phyloP scores from a whole-genome alignment of 2,113 vertebrate genomes.

The Alosa alosa region DNA sequence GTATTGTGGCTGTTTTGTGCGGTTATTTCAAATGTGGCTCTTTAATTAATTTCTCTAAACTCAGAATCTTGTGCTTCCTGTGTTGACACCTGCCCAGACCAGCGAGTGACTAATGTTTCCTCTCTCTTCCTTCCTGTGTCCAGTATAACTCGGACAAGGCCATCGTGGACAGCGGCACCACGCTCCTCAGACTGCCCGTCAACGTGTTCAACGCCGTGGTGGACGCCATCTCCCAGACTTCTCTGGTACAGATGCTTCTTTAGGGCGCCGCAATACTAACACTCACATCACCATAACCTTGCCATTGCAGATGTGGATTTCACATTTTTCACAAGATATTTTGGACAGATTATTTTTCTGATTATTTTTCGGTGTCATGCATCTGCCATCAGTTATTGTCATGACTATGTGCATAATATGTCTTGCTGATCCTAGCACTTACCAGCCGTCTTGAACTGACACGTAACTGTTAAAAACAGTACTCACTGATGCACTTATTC shows the following conservation, averaged over 20 bases:
- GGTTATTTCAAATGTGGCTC: neutral
- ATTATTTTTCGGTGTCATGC: too few species aligned
- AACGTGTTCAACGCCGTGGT: slow-evolving; percentile 90
- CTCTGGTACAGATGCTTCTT: slow-evolving; percentile 76
- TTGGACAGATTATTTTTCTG: too few species aligned
- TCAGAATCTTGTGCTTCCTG: neutral
- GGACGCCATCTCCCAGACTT: slow-evolving; percentile 80
- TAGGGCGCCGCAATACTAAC: too few species aligned
- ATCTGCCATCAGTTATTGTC: too few species aligned
- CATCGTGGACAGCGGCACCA: slow-evolving; percentile 97
- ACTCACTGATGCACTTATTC: too few species aligned
- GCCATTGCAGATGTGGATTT: too few species aligned
- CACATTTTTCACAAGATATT: too few species aligned
- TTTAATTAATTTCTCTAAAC: neutral
- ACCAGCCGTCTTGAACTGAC: too few species aligned
- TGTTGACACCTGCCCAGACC: neutral
- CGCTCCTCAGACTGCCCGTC: slow-evolving; percentile 87
- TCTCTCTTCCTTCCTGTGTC: slow-evolving; percentile 20
- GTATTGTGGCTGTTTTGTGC: too few species aligned
- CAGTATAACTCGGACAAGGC: slow-evolving; percentile 97
- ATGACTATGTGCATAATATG: too few species aligned
- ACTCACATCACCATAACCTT: neutral
- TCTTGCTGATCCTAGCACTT: too few species aligned
- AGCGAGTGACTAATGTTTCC: slow-evolving; percentile 4
- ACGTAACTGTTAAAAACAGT: too few species aligned